These are phyloP conservation scores for Chinchilla lanigera DNA, from an alignment of 2,113 vertebrate species.

Conservation along the genomic window DNA sequence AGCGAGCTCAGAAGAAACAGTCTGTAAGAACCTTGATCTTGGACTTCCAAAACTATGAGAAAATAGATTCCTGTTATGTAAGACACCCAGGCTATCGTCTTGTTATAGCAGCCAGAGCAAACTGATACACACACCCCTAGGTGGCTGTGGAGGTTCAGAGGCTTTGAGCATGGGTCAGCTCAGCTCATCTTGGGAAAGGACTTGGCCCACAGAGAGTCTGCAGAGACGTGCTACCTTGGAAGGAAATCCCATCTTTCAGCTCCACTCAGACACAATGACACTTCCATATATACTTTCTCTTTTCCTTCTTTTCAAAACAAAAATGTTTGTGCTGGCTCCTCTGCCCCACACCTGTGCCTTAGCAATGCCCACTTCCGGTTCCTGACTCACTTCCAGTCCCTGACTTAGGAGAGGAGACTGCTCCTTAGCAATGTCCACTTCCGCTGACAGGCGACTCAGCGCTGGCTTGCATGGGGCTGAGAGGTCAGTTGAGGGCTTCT, in stretches of 20 bases:
- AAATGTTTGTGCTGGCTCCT: not conserved
- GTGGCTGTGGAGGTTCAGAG: not conserved
- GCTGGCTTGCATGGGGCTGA: not conserved
- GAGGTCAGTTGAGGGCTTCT: not conserved
- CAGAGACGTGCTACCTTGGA: fast-evolving
- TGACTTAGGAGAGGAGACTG: no score
- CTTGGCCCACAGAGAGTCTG: not conserved
- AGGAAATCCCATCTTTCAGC: not conserved
- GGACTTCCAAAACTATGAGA: not conserved
- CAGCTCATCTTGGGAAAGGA: not conserved
- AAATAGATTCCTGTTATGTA: not conserved
- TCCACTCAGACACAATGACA: not conserved
- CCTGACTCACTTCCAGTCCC: not conserved
- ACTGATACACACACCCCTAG: not conserved
- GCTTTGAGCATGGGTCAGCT: not conserved
- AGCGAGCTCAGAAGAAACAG: not conserved
- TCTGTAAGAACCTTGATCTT: not conserved
- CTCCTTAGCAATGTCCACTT: no score
- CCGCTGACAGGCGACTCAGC: not conserved
- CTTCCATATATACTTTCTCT: not conserved
- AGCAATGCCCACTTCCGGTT: not conserved
- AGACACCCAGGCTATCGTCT: fast-evolving
- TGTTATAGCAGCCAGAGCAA: fast-evolving
- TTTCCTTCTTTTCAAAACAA: not conserved
- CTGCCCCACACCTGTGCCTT: not conserved